Evolutionary conservation across 2,888 invertebrate genomes (phyloP), one percentile per base, ranked within the genome.

Genomic region (Dione vanillae): DNA sequence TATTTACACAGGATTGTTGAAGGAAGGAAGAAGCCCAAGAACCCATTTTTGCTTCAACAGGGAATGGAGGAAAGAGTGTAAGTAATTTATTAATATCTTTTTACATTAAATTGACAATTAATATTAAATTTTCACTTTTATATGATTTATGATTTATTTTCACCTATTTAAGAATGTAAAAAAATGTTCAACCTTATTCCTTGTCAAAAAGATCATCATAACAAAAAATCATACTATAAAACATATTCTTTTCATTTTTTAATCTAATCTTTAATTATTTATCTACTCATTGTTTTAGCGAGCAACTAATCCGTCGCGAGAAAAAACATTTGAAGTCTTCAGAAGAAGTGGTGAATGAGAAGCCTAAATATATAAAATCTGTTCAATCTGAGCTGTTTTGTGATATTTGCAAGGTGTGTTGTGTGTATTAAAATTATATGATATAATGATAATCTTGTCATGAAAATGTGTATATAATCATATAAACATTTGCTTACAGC

Each of bases 401-500:
- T 73, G 79, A 85, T 0, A 90, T 91, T 64, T 92, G 92, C 81
- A 86, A 90, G 85, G 92, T 91, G 78, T 49, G 47, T n/a, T n/a
- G n/a, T n/a, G n/a, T 54, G 40, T 35, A 1, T 59, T 11, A 47
- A 27, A 59, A 19, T 37, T 19, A 64, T 14, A 35, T 14, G n/a
- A n/a, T n/a, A n/a, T n/a, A n/a, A n/a, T n/a, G n/a, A n/a, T n/a
- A n/a, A n/a, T n/a, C n/a, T n/a, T n/a, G n/a, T n/a, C n/a, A n/a
- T n/a, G n/a, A n/a, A n/a, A n/a, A n/a, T n/a, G n/a, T n/a, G n/a
- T n/a, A n/a, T n/a, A n/a, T n/a, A n/a, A n/a, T n/a, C n/a, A n/a
- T n/a, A n/a, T n/a, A n/a, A n/a, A n/a, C n/a, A n/a, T n/a, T n/a
- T n/a, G n/a, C n/a, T n/a, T n/a, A n/a, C n/a, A n/a, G n/a, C n/a